phyloP scores from a whole-genome alignment of 2,113 vertebrate genomes.

The Dromaius novaehollandiae region DNA sequence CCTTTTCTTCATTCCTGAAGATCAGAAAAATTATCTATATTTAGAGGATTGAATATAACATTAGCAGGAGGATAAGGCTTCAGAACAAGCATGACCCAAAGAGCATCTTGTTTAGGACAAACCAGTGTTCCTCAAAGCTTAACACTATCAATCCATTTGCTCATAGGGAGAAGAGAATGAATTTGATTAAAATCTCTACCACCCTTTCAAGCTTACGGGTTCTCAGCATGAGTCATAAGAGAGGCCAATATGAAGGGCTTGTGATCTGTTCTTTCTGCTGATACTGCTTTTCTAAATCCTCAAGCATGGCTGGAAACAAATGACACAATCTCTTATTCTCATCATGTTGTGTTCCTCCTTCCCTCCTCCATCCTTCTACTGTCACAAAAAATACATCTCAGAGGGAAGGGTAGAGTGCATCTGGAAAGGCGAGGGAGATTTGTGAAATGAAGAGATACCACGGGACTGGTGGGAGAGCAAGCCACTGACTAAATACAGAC shows the following conservation, averaged over 20 bases:
- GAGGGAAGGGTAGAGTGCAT: background rate
- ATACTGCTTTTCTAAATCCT: background rate
- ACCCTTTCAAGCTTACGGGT: background rate
- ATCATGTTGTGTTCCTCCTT: background rate
- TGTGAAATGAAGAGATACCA: background rate
- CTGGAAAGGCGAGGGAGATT: background rate
- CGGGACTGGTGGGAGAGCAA: background rate
- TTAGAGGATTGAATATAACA: conserved; percentile 18
- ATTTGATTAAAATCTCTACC: background rate
- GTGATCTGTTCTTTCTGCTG: background rate
- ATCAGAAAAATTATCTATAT: conserved; percentile 46
- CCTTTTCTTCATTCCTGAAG: conserved; percentile 29
- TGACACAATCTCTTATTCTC: background rate
- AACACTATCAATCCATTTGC: background rate
- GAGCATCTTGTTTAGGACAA: background rate
- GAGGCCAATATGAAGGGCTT: background rate
- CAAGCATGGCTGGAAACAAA: background rate
- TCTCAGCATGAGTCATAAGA: background rate
- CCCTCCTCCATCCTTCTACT: background rate
- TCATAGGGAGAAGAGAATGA: background rate
- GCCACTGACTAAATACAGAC: rapidly evolving
- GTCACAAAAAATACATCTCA: background rate
- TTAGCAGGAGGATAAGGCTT: background rate
- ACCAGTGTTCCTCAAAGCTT: background rate
- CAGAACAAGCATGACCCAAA: background rate